Base-by-base conservation (phyloP, 2,888 invertebrate genomes). In the Argyresthia albistria region DNA sequence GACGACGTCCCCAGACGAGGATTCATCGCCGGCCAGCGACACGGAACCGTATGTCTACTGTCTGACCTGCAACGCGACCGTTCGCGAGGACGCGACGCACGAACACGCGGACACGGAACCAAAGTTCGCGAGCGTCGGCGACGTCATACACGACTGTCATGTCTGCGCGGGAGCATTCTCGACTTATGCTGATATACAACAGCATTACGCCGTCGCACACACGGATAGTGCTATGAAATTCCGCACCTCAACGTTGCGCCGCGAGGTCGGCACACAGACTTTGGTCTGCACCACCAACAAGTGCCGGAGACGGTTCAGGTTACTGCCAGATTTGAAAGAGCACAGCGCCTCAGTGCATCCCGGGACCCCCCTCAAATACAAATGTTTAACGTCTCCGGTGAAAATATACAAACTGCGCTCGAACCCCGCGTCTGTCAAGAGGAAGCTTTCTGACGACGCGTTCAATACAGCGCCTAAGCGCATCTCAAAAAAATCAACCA, bases 131-230 rank as follows among this genome's bases (percentile, higher is more conserved):
- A 72, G 66, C 36, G 67, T 72, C 42, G 88, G 80, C 0, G 65
- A 70, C 0, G 60, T 83, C 0, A 80, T 89, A 0, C 71, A 80
- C 9, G 84, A 83, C 54, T 90, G 90, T 56, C 70, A 74, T 11
- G 63, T 70, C 8, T 90, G 90, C 55, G 57, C 67, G 8, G 69
- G 60, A 1, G 66, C 88, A 0, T 67, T 78, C 0, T 59, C 65
- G 0, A 63, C 72, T 4, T 59, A 80, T n/a, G 45, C 60, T 14
- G 60, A 66, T 0, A 63, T 86, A 25, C 55, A 73, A 35, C 66
- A 65, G 0, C 90, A 90, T 54, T 81, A 88, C 56, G 57, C 58
- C 0, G 16, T 37, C 0, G 15, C 15, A 1, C 86, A 87, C 50
- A 61, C 69, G 0, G 58, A 60, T 16, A 47, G 55, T 0, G 35